Conservation (phyloP, 2,888 invertebrate species). For the Cerastis leucographa region DNA sequence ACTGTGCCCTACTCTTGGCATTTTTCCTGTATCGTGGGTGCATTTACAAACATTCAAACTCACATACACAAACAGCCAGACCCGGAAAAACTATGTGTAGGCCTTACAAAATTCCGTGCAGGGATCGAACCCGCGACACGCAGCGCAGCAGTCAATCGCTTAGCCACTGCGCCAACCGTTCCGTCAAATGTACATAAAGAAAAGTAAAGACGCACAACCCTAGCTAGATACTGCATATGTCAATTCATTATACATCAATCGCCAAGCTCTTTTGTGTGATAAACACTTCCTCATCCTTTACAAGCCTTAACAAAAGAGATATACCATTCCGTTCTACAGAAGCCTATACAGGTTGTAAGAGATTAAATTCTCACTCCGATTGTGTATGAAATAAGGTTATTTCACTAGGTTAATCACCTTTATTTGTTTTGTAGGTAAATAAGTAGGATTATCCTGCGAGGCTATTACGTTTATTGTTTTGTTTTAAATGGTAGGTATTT, state of each 20-base stretch:
- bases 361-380: constrained; percentile 18
- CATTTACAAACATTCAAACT: too few species aligned
- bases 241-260: constrained; percentile 8
- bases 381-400: constrained; percentile 27
- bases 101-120: too few species aligned
- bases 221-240: too few species aligned
- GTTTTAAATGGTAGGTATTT: constrained; percentile 11
- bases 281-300: constrained; percentile 19
- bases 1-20: too few species aligned
- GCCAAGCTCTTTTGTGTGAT: constrained; percentile 1
- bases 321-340: neutral
- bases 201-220: too few species aligned
- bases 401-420: constrained; percentile 45
- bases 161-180: too few species aligned
- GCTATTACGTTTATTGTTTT: constrained; percentile 27
- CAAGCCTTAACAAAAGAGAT: constrained; percentile 12
- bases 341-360: neutral
- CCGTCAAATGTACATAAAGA: neutral
- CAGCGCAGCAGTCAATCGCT: too few species aligned
- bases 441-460: constrained; percentile 43
- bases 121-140: too few species aligned
- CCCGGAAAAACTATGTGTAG: too few species aligned
- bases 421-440: constrained; percentile 35
- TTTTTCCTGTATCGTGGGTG: too few species aligned
- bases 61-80: too few species aligned